Conservation (phyloP, 2,888 invertebrate genomes). For the Hirtodrosophila trivittata region DNA sequence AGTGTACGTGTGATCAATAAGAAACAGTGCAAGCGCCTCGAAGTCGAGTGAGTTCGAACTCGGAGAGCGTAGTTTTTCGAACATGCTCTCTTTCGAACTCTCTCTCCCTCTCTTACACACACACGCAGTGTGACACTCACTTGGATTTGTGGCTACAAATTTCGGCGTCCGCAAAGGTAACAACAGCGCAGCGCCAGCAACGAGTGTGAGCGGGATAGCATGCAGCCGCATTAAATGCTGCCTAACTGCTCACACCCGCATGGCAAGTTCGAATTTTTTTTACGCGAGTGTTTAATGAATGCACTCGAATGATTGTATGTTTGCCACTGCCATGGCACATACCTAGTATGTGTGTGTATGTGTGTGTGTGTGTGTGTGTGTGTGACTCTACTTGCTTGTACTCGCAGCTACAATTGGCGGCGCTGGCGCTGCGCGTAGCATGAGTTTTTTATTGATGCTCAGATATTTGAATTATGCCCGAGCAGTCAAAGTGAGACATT, state of each 20-base stretch:
- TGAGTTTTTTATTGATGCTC: conserved; percentile 84
- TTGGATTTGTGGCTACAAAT: conserved; percentile 57
- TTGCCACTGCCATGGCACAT: conserved; percentile 36
- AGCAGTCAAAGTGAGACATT: conserved; percentile 85
- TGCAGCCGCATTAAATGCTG: conserved; percentile 44
- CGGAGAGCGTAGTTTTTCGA: conserved; percentile 52
- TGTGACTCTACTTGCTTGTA: conserved; percentile 60
- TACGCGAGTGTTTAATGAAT: conserved; percentile 62
- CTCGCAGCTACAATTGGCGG: conserved; percentile 75
- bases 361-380: conserved; percentile 14
- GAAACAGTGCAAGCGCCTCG: conserved; percentile 47
- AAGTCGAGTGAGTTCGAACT: conserved; percentile 26
- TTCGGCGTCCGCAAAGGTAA: conserved; percentile 72
- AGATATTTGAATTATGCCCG: conserved; percentile 84
- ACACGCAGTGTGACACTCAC: conserved; percentile 18
- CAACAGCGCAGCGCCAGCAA: conserved; percentile 24
- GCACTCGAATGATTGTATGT: conserved; percentile 65
- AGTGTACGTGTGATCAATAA: conserved; percentile 74
- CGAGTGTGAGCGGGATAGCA: conserved; percentile 51
- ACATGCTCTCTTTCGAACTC: conserved; percentile 67
- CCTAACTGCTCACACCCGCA: conserved; percentile 57
- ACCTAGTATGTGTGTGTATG: conserved; percentile 1
- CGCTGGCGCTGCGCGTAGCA: conserved; percentile 63
- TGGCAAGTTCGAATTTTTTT: conserved; percentile 51
- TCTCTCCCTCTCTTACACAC: conserved; percentile 1